Evolutionary conservation across 2,797 vertebrate species (phyloP).

Genomic region (Cyclura pinguis): DNA sequence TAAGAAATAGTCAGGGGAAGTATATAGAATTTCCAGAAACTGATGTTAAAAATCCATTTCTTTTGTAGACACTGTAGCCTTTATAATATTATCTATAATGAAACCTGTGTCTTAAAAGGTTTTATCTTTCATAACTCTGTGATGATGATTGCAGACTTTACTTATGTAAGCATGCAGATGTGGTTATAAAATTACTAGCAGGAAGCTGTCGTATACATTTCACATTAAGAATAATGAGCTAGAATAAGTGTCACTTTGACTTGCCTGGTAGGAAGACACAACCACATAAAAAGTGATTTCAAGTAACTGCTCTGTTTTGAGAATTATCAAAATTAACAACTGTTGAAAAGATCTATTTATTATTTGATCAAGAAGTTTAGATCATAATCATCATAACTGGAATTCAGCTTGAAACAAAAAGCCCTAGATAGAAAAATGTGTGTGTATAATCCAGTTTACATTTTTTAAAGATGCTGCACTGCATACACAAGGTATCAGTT

Average conservation of each 20-base stretch:
- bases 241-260: constrained; percentile 26
- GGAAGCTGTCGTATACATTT: constrained; percentile 18
- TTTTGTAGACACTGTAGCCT: background rate
- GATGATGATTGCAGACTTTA: background rate
- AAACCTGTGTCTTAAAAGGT: background rate
- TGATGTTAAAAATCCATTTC: constrained; percentile 6
- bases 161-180: constrained; percentile 23
- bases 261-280: background rate
- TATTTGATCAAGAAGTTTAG: constrained; percentile 29
- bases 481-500: background rate
- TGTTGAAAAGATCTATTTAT: background rate
- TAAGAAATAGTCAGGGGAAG: background rate
- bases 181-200: constrained; percentile 6
- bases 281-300: constrained; percentile 37
- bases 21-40: background rate
- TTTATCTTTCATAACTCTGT: background rate
- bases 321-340: constrained; percentile 12
- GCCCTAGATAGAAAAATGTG: background rate
- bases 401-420: no score
- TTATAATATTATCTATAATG: background rate
- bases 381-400: background rate
- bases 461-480: background rate
- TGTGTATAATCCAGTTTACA: background rate
- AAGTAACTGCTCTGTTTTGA: constrained; percentile 41
- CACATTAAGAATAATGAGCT: constrained; percentile 34